phyloP scores from a whole-genome alignment of 2,113 vertebrate genomes.

The Desmodus rotundus region DNA sequence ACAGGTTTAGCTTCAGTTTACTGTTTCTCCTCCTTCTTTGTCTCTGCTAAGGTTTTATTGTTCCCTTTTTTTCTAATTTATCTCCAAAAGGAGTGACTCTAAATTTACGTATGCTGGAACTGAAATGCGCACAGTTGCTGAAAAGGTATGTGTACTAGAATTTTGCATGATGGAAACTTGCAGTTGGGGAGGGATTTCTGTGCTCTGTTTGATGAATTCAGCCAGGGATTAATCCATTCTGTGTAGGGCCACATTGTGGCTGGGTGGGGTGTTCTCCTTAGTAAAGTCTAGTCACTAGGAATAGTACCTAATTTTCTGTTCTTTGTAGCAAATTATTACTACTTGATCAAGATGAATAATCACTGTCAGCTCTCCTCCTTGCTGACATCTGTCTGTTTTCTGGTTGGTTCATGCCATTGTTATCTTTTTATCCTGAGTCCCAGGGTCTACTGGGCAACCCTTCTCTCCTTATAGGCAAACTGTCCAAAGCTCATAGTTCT shows the following conservation, averaged over 20 bases:
- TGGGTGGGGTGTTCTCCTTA: not conserved
- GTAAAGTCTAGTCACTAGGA: not conserved
- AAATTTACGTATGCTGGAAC: conserved; percentile 59
- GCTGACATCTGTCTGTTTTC: not conserved
- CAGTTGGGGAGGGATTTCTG: not conserved
- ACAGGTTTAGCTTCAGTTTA: not conserved
- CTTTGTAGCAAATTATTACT: not conserved
- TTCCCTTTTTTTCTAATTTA: conserved; percentile 32
- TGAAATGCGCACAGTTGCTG: conserved; percentile 62
- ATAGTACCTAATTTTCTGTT: not conserved
- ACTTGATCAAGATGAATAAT: not conserved
- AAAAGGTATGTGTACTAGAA: conserved; percentile 66
- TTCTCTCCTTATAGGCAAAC: not conserved
- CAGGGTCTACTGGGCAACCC: not conserved
- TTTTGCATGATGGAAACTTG: conserved; percentile 14
- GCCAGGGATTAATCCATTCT: not conserved
- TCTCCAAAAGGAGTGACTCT: conserved; percentile 65
- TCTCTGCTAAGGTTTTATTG: conserved; percentile 3
- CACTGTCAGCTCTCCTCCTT: not conserved
- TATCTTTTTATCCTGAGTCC: not conserved
- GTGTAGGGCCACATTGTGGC: not conserved
- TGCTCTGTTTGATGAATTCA: not conserved
- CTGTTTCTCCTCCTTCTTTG: not conserved
- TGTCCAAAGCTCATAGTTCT: not conserved
- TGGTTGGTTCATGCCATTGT: not conserved